Percentiles rank a stretch among this genome's conserved stretches.
Conservation (phyloP, 1,140 invertebrate genomes). For the Latrodectus geometricus region DNA sequence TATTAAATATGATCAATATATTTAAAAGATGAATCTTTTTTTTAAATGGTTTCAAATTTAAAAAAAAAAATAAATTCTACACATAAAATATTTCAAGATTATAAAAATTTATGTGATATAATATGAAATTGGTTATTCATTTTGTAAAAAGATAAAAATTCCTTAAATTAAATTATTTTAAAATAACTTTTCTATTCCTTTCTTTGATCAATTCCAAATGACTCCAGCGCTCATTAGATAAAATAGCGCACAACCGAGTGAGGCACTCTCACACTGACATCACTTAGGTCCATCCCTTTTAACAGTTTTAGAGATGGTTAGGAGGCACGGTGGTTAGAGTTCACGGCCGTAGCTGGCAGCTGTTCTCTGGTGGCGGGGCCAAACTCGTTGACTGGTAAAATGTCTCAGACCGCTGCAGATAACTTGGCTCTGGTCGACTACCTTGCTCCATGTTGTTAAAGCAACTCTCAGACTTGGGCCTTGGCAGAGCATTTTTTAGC, state of each 20-base stretch:
- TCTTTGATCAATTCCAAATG: neutral
- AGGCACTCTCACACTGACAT: slow-evolving; percentile 35
- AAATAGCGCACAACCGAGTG: slow-evolving; percentile 32
- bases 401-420: slow-evolving; percentile 59
- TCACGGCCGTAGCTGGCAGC: slow-evolving; percentile 32
- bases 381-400: slow-evolving; percentile 58
- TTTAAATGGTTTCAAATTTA: too few species aligned
- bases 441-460: slow-evolving; percentile 59
- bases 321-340: slow-evolving; percentile 57
- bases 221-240: neutral
- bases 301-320: slow-evolving; percentile 6
- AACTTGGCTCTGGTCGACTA: neutral
- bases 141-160: too few species aligned
- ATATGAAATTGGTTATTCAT: too few species aligned
- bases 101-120: too few species aligned
- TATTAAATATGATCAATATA: too few species aligned
- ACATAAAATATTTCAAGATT: too few species aligned
- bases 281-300: neutral
- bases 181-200: neutral
- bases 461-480: slow-evolving; percentile 63
- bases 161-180: too few species aligned
- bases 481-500: slow-evolving; percentile 46
- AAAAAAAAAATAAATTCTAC: too few species aligned
- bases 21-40: too few species aligned
- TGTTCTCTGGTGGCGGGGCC: slow-evolving; percentile 66